Percentiles rank a stretch among this genome's conserved stretches.
Conservation (phyloP, 2,113 vertebrate species). For the Neoarius graeffei region DNA sequence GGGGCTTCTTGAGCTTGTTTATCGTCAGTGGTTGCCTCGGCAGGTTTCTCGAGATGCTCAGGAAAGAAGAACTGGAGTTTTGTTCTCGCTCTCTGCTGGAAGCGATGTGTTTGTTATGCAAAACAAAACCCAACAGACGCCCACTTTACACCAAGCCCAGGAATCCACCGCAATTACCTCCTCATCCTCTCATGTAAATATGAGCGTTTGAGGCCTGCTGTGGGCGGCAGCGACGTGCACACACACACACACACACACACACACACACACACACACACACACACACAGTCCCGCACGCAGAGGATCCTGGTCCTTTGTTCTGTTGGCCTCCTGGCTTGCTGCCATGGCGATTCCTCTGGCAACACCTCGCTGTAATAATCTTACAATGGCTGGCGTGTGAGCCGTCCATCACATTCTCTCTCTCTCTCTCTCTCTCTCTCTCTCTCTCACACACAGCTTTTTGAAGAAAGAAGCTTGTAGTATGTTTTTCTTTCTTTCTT, state of each 20-base stretch:
- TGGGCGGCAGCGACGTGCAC: conserved; percentile 27
- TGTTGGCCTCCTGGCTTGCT: conserved; percentile 60
- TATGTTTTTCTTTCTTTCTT: not conserved
- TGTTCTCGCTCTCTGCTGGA: conserved; percentile 33
- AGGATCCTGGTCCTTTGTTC: conserved; percentile 67
- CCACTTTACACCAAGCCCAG: conserved; percentile 65
- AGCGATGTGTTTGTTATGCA: conserved; percentile 63
- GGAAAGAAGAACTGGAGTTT: conserved; percentile 40
- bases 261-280: conserved; percentile 44
- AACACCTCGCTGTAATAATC: conserved; percentile 67
- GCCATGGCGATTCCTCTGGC: conserved; percentile 66
- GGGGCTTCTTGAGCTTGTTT: not conserved
- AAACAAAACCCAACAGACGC: conserved; percentile 63
- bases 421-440: conserved; percentile 1
- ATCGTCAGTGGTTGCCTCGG: not conserved
- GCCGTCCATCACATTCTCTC: conserved; percentile 63
- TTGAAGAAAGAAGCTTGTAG: not conserved
- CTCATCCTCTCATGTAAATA: conserved; percentile 72
- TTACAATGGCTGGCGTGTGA: conserved; percentile 72
- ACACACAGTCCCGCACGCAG: conserved; percentile 43
- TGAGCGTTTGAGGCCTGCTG: conserved; percentile 63
- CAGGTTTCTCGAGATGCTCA: not conserved
- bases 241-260: conserved; percentile 45
- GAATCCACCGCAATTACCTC: conserved; percentile 75
- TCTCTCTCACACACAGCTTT: not conserved